These are phyloP conservation scores for Sturnira hondurensis DNA, from an alignment of 2,113 vertebrate species.

Conservation along the genomic window DNA sequence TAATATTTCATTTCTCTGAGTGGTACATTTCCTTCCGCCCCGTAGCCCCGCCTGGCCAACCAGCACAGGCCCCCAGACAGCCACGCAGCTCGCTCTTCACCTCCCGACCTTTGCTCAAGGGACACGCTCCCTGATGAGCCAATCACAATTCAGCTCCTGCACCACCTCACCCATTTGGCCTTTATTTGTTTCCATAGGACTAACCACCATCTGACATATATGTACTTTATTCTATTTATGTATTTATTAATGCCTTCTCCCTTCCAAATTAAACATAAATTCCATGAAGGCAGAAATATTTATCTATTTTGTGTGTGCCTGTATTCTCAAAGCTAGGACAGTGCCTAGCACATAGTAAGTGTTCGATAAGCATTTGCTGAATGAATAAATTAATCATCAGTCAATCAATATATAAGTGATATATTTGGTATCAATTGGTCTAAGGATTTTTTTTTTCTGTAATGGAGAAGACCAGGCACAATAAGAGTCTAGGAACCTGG, in stretches of 20 bases:
- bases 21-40: neutral
- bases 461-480: neutral
- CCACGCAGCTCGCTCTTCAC: neutral
- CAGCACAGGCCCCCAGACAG: neutral
- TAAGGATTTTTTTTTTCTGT: neutral
- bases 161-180: neutral
- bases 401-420: neutral
- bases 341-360: neutral
- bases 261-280: neutral
- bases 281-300: neutral
- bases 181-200: neutral
- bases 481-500: neutral
- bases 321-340: neutral
- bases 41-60: neutral
- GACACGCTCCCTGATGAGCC: neutral
- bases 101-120: neutral
- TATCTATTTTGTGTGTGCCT: neutral
- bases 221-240: neutral
- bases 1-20: neutral
- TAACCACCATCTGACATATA: neutral
- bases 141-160: neutral
- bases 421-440: neutral
- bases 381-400: neutral
- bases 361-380: neutral
- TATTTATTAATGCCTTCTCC: neutral